phyloP scores from a whole-genome alignment of 2,888 invertebrate species.

The Agrochola lychnidis region DNA sequence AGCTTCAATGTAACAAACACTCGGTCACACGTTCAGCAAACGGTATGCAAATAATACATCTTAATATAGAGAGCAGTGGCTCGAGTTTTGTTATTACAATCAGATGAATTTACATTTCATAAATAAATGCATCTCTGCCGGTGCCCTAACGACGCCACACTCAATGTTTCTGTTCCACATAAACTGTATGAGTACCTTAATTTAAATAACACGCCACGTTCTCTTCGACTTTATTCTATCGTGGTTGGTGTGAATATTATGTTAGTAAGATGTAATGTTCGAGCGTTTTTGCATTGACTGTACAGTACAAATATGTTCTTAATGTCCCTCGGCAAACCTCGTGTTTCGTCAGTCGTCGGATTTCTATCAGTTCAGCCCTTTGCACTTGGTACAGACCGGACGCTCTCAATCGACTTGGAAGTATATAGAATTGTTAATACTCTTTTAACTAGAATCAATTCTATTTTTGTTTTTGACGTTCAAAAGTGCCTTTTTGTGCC shows the following conservation, averaged over 20 bases:
- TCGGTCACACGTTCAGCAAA: conserved; percentile 82
- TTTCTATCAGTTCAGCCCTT: too few relatives aligned
- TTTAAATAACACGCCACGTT: conserved; percentile 83
- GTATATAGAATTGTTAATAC: too few relatives aligned
- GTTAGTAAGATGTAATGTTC: conserved; percentile 50
- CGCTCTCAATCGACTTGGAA: too few relatives aligned
- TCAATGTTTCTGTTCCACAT: conserved; percentile 76
- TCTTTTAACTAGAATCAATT: too few relatives aligned
- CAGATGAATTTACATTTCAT: conserved; percentile 91
- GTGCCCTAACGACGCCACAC: conserved; percentile 81
- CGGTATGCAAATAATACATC: conserved; percentile 90
- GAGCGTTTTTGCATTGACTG: conserved; percentile 45
- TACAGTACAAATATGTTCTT: too few relatives aligned
- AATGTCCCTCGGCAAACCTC: too few relatives aligned
- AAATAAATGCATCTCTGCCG: conserved; percentile 88
- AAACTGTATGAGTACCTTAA: conserved; percentile 79
- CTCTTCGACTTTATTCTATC: conserved; percentile 67
- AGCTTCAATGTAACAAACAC: conserved; percentile 69
- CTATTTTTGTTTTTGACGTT: too few relatives aligned
- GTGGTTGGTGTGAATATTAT: conserved; percentile 78
- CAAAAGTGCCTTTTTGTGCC: too few relatives aligned
- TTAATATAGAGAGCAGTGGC: conserved; percentile 89
- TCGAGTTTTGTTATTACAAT: conserved; percentile 91
- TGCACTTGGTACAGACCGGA: too few relatives aligned
- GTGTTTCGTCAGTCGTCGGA: too few relatives aligned